Percentiles rank a stretch among this genome's conserved stretches.
phyloP scores from a whole-genome alignment of 2,888 invertebrate genomes.

The Caradrina kadenii region DNA sequence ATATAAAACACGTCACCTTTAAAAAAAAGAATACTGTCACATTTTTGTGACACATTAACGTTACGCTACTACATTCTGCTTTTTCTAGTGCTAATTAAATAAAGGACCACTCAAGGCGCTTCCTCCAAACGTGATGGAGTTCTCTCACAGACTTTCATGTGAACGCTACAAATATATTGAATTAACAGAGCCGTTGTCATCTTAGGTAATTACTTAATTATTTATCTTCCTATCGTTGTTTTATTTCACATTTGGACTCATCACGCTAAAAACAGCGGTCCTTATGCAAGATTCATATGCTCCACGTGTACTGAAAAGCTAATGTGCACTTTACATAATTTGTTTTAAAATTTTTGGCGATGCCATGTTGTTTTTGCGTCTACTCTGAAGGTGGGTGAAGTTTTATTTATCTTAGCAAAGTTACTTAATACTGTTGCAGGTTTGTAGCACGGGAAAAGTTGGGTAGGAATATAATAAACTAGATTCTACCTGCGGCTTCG shows the following conservation, averaged over 20 bases:
- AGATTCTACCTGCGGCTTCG: no score
- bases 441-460: neutral
- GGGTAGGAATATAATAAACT: neutral
- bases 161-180: slow-evolving; percentile 56
- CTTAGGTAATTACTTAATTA: slow-evolving; percentile 60
- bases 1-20: neutral
- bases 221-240: slow-evolving; percentile 40
- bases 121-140: slow-evolving; percentile 55
- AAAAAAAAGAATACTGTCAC: slow-evolving; percentile 10
- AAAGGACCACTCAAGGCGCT: slow-evolving; percentile 55
- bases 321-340: slow-evolving; percentile 58
- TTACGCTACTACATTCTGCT: slow-evolving; percentile 40
- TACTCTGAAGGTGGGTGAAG: neutral
- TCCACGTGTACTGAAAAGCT: slow-evolving; percentile 46
- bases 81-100: slow-evolving; percentile 61
- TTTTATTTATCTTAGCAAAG: slow-evolving; percentile 21
- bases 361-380: slow-evolving; percentile 16
- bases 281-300: slow-evolving; percentile 49
- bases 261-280: slow-evolving; percentile 16
- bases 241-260: slow-evolving; percentile 35
- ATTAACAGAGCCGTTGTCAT: slow-evolving; percentile 52
- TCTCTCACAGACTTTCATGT: slow-evolving; percentile 41
- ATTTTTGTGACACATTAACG: slow-evolving; percentile 35
- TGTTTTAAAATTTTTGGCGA: slow-evolving; percentile 33
- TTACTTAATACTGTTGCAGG: slow-evolving; percentile 9